These are phyloP conservation scores for Myripristis murdjan DNA, from an alignment of 2,797 vertebrate species.

Conservation along the genomic window DNA sequence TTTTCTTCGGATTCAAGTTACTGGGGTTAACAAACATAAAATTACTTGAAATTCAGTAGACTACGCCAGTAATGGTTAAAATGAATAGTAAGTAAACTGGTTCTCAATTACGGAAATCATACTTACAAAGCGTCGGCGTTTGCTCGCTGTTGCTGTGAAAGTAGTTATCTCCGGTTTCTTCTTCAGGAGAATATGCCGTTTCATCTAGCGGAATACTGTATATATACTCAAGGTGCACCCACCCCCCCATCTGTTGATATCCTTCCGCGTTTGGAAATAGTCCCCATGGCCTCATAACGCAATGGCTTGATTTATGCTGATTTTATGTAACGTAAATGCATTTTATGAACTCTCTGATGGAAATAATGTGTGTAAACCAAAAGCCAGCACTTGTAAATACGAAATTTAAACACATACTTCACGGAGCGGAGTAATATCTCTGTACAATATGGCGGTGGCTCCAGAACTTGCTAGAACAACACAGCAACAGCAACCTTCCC, in stretches of 20 bases:
- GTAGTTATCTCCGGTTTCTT: accelerated
- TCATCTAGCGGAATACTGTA: accelerated
- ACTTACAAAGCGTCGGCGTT: constrained; percentile 28
- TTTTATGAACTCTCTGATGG: neutral
- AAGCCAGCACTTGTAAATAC: accelerated
- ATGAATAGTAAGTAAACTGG: neutral
- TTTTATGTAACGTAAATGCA: accelerated
- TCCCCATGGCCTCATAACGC: neutral
- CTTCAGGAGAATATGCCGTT: accelerated
- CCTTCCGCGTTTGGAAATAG: constrained; percentile 78
- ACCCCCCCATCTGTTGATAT: constrained; percentile 60
- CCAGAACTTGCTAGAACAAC: constrained; percentile 76
- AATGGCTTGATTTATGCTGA: neutral
- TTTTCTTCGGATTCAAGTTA: too few species aligned
- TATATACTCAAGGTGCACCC: constrained; percentile 59
- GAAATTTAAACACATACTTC: neutral
- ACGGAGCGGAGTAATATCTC: constrained; percentile 73
- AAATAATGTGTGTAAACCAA: neutral
- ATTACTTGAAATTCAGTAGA: neutral
- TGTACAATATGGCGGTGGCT: neutral
- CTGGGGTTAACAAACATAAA: neutral
- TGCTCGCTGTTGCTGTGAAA: accelerated
- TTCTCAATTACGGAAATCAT: accelerated
- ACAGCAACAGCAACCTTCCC: constrained; percentile 54
- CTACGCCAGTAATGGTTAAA: neutral